Evolutionary conservation across 2,797 vertebrate species (phyloP), one percentile per base, ranked within the genome.

Genomic region (Decapterus maruadsi): DNA sequence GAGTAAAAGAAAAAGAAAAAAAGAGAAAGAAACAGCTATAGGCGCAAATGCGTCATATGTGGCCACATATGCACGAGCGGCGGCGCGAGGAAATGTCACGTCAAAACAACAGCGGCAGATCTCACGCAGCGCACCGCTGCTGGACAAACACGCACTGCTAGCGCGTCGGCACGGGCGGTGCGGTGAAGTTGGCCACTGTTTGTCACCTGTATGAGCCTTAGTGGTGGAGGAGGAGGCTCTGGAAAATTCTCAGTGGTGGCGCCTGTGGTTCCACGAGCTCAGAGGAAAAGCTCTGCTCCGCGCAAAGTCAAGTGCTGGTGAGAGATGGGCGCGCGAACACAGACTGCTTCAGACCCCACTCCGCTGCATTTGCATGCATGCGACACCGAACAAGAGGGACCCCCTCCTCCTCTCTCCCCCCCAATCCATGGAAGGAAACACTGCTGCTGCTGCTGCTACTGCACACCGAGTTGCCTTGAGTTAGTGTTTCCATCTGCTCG

Each of bases 151-250:
- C 81, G 74, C 84, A 14, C 82, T 6, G 26, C 2, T 59, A 51
- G 84, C 68, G 82, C 76, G 60, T 72, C 74, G 14, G 34, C 10
- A 2, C 68, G 3, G 61, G 34, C 61, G 58, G 26, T 36, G 80
- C 75, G 4, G 75, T 6, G 77, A 83, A 90, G 79, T 88, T 89
- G 26, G 83, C 42, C 58, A n/a, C 80, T 76, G 66, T 73, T 73
- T 67, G 80, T 91, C 92, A 90, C 89, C 85, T 91, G 90, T 90
- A 20, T 53, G 89, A 87, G 77, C 83, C 72, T 61, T 22, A n/a
- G 36, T 6, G 60, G 68, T 22, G 20, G 36, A 5, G 60, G 36
- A 5, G 60, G 68, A 51, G 38, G 55, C 65, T 74, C 43, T 62
- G 72, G 59, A 50, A 53, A 57, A 51, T 48, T 64, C 57, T 68